Evolutionary conservation across 2,113 vertebrate species (phyloP).

Genomic region (Microcebus griseorufus): DNA sequence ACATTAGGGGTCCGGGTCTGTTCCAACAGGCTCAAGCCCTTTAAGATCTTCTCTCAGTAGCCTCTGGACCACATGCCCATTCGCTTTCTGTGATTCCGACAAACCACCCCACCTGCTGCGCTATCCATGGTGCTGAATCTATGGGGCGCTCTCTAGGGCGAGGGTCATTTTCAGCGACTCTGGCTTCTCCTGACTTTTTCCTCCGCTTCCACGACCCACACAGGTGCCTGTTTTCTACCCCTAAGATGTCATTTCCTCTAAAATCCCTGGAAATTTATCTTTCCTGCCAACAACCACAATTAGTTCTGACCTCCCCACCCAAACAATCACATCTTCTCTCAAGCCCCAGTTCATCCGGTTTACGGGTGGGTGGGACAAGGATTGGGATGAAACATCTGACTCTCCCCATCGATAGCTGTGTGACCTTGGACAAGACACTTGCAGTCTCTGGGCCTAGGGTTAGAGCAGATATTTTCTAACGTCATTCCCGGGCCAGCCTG

Average conservation of each 20-base stretch:
- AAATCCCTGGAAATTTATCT: background rate
- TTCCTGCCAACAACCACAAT: background rate
- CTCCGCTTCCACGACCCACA: background rate
- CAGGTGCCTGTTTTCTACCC: background rate
- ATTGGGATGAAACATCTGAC: background rate
- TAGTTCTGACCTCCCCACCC: background rate
- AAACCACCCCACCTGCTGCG: background rate
- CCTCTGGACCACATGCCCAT: background rate
- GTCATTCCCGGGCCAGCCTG: background rate
- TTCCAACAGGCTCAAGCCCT: background rate
- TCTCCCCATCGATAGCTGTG: background rate
- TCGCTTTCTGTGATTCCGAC: background rate
- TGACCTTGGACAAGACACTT: background rate
- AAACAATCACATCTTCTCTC: background rate
- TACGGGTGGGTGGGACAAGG: background rate
- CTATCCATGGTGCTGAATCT: background rate
- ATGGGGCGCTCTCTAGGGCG: background rate
- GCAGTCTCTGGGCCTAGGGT: background rate
- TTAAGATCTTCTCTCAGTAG: background rate
- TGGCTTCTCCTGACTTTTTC: background rate
- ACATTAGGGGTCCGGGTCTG: no score
- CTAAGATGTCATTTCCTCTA: background rate
- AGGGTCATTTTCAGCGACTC: background rate
- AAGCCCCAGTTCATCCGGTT: background rate
- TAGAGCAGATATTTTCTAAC: background rate